Percentiles rank a stretch among this genome's conserved stretches.
These are phyloP conservation scores for Lathamus discolor DNA, from an alignment of 2,113 vertebrate genomes.

Conservation along the genomic window DNA sequence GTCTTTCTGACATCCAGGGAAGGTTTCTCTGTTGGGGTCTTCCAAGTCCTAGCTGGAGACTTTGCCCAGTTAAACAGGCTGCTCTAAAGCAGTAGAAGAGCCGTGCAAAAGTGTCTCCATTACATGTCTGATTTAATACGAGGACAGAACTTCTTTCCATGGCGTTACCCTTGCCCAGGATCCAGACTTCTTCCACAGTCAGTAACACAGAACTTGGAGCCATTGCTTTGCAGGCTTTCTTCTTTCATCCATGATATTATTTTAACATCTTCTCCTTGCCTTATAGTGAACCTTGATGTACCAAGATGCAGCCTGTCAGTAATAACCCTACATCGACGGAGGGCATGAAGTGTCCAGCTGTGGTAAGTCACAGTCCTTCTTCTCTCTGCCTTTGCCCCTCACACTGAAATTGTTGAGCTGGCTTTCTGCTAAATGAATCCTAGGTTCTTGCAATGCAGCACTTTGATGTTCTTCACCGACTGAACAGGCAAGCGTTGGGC, in stretches of 20 bases:
- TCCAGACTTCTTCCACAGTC: background rate
- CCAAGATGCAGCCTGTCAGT: background rate
- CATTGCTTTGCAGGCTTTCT: background rate
- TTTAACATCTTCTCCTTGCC: background rate
- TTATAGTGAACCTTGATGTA: background rate
- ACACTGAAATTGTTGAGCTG: background rate
- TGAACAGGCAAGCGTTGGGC: background rate
- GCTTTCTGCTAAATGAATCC: background rate
- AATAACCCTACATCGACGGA: fast-evolving
- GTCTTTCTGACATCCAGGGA: background rate
- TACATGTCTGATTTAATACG: background rate
- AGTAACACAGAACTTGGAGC: background rate
- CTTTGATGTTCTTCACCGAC: background rate
- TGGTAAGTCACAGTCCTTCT: background rate
- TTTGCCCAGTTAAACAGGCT: background rate
- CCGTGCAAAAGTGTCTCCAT: background rate
- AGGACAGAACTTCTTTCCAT: background rate
- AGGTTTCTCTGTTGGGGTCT: background rate
- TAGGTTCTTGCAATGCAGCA: background rate
- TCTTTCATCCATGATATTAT: background rate
- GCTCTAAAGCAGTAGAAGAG: background rate
- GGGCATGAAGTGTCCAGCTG: background rate
- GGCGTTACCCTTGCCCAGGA: background rate
- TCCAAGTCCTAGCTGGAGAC: background rate
- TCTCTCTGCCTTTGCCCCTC: too few species aligned